Evolutionary conservation across 2,888 invertebrate genomes (phyloP), one percentile per base, ranked within the genome.

Genomic region (Lepidocyrtoides sp.): DNA sequence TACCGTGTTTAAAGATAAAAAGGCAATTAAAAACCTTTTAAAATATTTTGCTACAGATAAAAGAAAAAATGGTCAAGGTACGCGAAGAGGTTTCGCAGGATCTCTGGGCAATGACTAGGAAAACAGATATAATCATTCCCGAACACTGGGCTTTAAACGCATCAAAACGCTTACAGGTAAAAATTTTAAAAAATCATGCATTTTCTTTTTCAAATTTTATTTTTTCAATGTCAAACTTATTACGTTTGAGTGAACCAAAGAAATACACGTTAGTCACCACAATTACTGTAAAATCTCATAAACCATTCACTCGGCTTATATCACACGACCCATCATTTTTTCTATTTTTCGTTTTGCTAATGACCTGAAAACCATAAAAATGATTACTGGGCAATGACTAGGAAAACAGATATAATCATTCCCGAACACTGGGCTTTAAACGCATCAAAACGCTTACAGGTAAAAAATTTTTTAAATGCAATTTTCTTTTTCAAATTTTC

Each of bases 351-450:
- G 32, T 54, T 7, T 20, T 69, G 69, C 69, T 69, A 69, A 69
- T 69, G 36, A 36, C 41, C n/a, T 41, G 44, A 48, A 83, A 63
- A 20, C 60, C 63, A 44, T 83, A 83, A 83, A 83, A 83, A 83
- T 83, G 96, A 97, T 94, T 96, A 98, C 94, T 98, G 98, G 98
- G 95, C 96, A 85, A 96, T 97, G 95, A 98, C 97, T 12, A 95
- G 96, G 93, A 95, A 96, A 60, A 96, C 96, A 91, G 95, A 96
- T 60, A 96, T 97, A 41, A 96, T 98, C 91, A 96, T 96, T 94
- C 97, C 97, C 95, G 96, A 96, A 89, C 97, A 97, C 95, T 99
- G 98, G 97, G 98, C 98, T n/a, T 95, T 95, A 2, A 96, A 96
- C 93, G 98, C 98, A 0, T 95, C 96, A 2, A 94, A 95, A 26